Evolutionary conservation across 2,888 invertebrate genomes (phyloP).

Genomic region (Steinernema hermaphroditum): DNA sequence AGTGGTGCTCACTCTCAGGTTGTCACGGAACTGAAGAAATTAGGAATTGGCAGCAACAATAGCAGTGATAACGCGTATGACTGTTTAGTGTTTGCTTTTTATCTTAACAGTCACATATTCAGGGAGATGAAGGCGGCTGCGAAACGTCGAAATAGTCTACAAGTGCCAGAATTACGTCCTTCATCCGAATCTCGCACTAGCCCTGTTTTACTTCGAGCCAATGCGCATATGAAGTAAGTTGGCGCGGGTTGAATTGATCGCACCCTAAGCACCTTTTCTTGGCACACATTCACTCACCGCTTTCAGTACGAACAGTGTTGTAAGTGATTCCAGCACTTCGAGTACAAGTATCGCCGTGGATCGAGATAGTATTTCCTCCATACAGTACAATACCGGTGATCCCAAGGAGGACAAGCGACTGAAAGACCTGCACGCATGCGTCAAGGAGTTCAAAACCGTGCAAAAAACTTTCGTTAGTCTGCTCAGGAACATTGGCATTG

Average conservation of each 20-base stretch:
- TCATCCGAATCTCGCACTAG: constrained; percentile 1
- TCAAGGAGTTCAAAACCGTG: constrained; percentile 55
- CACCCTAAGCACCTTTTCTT: neutral
- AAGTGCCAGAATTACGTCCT: constrained; percentile 9
- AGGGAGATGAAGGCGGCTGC: constrained; percentile 4
- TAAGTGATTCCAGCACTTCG: constrained; percentile 19
- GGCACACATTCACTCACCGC: neutral
- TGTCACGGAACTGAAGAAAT: neutral
- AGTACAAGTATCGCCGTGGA: constrained; percentile 24
- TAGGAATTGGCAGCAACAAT: neutral
- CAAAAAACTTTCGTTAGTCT: constrained; percentile 53
- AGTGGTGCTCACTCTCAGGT: neutral
- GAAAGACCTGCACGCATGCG: constrained; percentile 57
- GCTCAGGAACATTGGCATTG: constrained; percentile 48
- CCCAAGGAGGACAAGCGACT: constrained; percentile 44
- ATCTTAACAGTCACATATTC: neutral
- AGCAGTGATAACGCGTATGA: neutral
- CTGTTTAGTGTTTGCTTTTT: too few species aligned
- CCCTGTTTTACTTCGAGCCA: neutral
- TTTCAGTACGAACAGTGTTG: neutral
- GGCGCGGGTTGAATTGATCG: neutral
- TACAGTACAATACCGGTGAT: constrained; percentile 22
- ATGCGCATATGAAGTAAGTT: neutral
- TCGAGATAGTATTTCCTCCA: constrained; percentile 22
- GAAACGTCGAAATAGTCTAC: constrained; percentile 19